phyloP scores from a whole-genome alignment of 2,888 invertebrate genomes.

The Ichneumoninae sp. region DNA sequence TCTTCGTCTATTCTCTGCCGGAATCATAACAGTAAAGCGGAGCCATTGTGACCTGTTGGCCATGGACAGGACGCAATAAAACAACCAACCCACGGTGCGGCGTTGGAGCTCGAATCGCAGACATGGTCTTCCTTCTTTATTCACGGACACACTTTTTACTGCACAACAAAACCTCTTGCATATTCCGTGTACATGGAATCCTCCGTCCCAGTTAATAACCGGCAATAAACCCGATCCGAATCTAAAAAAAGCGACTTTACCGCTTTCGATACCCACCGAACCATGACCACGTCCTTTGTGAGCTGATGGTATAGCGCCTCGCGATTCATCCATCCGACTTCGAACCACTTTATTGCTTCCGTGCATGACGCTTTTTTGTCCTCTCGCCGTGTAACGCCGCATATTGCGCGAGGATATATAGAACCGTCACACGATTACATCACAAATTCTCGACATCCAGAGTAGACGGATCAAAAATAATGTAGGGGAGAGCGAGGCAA shows the following conservation, averaged over 20 bases:
- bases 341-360: background rate
- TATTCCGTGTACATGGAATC: slow-evolving; percentile 5
- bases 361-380: background rate
- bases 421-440: background rate
- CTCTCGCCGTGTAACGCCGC: background rate
- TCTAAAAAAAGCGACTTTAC: slow-evolving; percentile 2
- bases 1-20: slow-evolving; percentile 47
- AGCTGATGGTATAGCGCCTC: background rate
- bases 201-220: slow-evolving; percentile 28
- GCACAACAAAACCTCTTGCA: slow-evolving; percentile 7
- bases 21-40: slow-evolving; percentile 61
- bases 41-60: slow-evolving; percentile 44
- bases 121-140: slow-evolving; percentile 31
- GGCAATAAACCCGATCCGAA: slow-evolving; percentile 22
- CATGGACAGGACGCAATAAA: slow-evolving; percentile 38
- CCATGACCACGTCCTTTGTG: background rate
- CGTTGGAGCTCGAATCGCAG: slow-evolving; percentile 18
- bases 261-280: background rate
- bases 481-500: too few species aligned
- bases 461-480: background rate
- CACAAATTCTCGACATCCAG: background rate
- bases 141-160: background rate
- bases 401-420: background rate
- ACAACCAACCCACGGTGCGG: background rate
- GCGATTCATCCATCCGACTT: background rate